Conservation (phyloP, 2,113 vertebrate species). For the Protobothrops mucrosquamatus region DNA sequence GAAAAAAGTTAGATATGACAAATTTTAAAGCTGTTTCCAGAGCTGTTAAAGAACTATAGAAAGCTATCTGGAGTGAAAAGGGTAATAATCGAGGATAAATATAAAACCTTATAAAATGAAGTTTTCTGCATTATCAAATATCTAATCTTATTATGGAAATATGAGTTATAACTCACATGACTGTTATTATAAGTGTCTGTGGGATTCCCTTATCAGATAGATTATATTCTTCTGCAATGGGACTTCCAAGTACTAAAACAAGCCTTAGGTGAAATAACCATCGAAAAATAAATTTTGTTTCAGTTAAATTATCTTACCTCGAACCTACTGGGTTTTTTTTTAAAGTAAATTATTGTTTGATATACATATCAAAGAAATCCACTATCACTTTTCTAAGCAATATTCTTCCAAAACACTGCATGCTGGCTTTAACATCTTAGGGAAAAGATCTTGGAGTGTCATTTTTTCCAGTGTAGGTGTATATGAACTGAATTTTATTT, state of each 20-base stretch:
- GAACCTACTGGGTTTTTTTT: neutral
- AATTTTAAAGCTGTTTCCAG: neutral
- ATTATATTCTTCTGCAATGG: neutral
- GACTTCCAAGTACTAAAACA: neutral
- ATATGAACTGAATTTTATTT: constrained; percentile 69
- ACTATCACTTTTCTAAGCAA: constrained; percentile 17
- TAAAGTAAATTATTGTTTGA: neutral
- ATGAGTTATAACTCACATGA: neutral
- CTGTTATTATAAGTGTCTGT: neutral
- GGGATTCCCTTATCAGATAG: neutral
- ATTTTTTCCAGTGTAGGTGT: constrained; percentile 96
- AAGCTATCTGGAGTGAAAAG: neutral
- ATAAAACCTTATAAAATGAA: neutral
- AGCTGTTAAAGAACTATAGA: neutral
- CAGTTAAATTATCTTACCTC: neutral
- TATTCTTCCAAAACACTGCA: constrained; percentile 26
- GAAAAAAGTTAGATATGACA: neutral
- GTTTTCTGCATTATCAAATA: neutral
- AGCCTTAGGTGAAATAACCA: neutral
- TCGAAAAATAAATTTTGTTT: neutral
- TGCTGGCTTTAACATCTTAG: constrained; percentile 47
- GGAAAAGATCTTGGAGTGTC: constrained; percentile 71
- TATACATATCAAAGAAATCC: neutral
- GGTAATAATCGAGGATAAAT: neutral
- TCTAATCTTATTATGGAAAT: neutral